phyloP scores from a whole-genome alignment of 2,888 invertebrate species.

The Conomelus anceps region DNA sequence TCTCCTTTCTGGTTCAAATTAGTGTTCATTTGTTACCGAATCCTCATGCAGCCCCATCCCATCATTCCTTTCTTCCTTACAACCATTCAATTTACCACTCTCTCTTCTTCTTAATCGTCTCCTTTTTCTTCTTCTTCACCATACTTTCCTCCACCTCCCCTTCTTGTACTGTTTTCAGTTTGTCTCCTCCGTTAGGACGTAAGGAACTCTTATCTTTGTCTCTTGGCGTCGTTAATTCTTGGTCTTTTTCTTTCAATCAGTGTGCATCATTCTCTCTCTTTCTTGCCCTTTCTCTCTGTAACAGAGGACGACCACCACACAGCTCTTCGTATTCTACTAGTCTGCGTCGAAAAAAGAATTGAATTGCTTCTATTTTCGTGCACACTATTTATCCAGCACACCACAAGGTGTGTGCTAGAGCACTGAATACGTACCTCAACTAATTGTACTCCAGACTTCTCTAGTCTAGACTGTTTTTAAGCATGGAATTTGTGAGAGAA shows the following conservation, averaged over 20 bases:
- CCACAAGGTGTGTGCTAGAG: no score
- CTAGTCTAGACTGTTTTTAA: no score
- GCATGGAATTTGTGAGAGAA: no score
- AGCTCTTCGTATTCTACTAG: slow-evolving; percentile 19
- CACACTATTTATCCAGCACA: no score
- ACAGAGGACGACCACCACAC: no score
- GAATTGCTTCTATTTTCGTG: no score
- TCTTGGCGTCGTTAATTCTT: background rate
- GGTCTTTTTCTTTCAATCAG: no score
- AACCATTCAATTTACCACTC: background rate
- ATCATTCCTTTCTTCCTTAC: background rate
- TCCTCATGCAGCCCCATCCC: background rate
- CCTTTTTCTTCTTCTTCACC: background rate
- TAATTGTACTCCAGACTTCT: no score
- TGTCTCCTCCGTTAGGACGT: background rate
- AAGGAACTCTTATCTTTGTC: background rate
- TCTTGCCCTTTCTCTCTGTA: slow-evolving; percentile 14
- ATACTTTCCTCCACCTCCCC: background rate
- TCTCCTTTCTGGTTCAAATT: background rate
- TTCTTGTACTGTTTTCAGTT: background rate
- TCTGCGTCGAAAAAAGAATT: no score
- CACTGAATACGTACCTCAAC: no score
- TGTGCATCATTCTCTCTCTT: slow-evolving; percentile 28
- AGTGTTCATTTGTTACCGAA: background rate
- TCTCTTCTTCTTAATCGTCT: background rate